Base-by-base conservation (phyloP, 1,140 invertebrate genomes). In the Nylanderia fulva region DNA sequence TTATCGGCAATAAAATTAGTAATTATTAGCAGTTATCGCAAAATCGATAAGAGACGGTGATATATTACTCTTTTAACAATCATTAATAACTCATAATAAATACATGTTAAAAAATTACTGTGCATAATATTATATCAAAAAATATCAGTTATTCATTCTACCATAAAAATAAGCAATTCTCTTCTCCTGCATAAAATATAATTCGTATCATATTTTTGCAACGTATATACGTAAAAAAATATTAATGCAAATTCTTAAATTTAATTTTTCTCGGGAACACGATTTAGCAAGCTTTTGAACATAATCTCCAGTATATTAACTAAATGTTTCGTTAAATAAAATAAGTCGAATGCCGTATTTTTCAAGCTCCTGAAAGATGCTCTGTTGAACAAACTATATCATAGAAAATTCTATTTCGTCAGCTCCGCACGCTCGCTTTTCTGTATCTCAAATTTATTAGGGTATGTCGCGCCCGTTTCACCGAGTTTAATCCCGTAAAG, bases 401-500 rank as follows among this genome's bases (percentile, higher is more conserved):
- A 39, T 69, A 56, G 63, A 69, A 64, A 82, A 82, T 64, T 72
- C 79, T 58, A 77, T 64, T 74, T 83, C 79, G 15, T 39, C 27
- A 39, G 7, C 4, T 61, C 42, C n/a, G 21, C 0, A 9, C 8
- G 13, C 36, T 60, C 15, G 42, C 77, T 52, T 42, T 39, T 33
- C 61, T 24, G 33, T 45, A 79, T 85, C 52, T 80, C 64, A 64
- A 88, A 85, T 88, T 85, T 63, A 88, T 85, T 60, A 48, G 33
- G 29, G 45, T 13, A n/a, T 21, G 8, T 21, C 33, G 36, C 54
- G 36, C 45, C 29, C 29, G 64, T n/a, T 52, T 63, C 58, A 24
- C 27, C 29, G 13, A 42, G 29, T 77, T 88, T 86, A 64, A 82
- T 88, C 63, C 63, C n/a, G 36, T 45, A 76, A 82, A 85, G 52